phyloP scores from a whole-genome alignment of 1,140 invertebrate species.

The Aleiodes sp. region DNA sequence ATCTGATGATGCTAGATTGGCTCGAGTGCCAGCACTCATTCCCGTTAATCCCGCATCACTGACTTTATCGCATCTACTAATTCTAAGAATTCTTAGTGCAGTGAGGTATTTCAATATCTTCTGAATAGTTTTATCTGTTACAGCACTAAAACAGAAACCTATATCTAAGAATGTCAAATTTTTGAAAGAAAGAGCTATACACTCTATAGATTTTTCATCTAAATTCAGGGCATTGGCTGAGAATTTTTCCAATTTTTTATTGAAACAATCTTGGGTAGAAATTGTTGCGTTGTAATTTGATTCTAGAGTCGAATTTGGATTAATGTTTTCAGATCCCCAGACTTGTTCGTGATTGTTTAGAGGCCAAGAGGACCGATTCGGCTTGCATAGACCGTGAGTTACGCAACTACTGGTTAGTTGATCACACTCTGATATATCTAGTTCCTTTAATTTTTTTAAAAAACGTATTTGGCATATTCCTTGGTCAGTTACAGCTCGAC shows the following conservation, averaged over 20 bases:
- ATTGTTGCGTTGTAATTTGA: neutral
- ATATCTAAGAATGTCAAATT: conserved; percentile 72
- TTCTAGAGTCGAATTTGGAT: neutral
- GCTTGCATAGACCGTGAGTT: conserved; percentile 66
- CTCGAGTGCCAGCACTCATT: conserved; percentile 55
- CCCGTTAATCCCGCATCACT: conserved; percentile 75
- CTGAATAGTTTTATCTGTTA: conserved; percentile 74
- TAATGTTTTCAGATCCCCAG: conserved; percentile 21
- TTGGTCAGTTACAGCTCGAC: conserved; percentile 71
- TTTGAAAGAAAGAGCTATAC: conserved; percentile 67
- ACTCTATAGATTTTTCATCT: conserved; percentile 70
- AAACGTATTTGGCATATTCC: conserved; percentile 68
- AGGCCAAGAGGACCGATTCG: too few species aligned
- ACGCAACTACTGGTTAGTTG: conserved; percentile 71
- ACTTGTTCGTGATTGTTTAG: too few species aligned
- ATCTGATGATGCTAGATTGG: conserved; percentile 15
- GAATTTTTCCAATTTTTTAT: conserved; percentile 63
- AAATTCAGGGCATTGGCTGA: conserved; percentile 72
- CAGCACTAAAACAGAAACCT: conserved; percentile 73
- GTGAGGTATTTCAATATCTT: conserved; percentile 72
- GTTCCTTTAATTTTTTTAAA: conserved; percentile 66
- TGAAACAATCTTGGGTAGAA: conserved; percentile 17
- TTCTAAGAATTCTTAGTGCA: conserved; percentile 69
- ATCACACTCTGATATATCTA: conserved; percentile 76
- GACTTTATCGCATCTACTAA: conserved; percentile 74